Evolutionary conservation across 2,888 invertebrate species (phyloP).

Genomic region (Drosophila affinis): DNA sequence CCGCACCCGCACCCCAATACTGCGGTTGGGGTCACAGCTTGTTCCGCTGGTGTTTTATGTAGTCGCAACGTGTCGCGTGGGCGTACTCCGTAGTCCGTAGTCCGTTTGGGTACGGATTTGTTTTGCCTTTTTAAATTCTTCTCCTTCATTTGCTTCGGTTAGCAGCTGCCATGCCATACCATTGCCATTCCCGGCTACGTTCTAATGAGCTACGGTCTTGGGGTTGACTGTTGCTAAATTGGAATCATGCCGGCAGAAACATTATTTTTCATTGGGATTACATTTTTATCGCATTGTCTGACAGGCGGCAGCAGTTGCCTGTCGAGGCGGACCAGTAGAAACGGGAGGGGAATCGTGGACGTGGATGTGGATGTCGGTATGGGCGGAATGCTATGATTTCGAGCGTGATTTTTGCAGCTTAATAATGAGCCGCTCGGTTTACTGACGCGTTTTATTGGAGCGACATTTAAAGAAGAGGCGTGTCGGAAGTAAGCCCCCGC

Average conservation of each 20-base stretch:
- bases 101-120: constrained; percentile 60
- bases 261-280: constrained; percentile 80
- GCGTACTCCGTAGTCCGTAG: background rate
- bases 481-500: constrained; percentile 38
- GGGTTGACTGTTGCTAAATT: constrained; percentile 70
- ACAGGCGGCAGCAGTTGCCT: constrained; percentile 78
- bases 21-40: constrained; percentile 58
- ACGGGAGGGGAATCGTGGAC: background rate
- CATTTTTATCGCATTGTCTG: constrained; percentile 80
- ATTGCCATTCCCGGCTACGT: constrained; percentile 8
- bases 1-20: constrained; percentile 3
- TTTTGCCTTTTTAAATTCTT: constrained; percentile 83
- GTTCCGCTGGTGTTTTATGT: constrained; percentile 74
- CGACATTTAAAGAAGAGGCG: constrained; percentile 58
- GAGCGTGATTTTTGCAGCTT: constrained; percentile 81
- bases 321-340: constrained; percentile 45
- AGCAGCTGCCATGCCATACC: constrained; percentile 32
- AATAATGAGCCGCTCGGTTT: constrained; percentile 75
- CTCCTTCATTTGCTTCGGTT: constrained; percentile 82
- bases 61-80: constrained; percentile 63
- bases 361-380: no score
- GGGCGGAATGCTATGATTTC: constrained; percentile 36
- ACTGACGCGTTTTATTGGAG: constrained; percentile 67
- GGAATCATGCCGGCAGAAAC: constrained; percentile 69
- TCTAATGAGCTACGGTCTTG: constrained; percentile 59